Percentiles rank a stretch among this genome's conserved stretches.
Conservation (phyloP, 2,797 vertebrate genomes). For the Masticophis lateralis region DNA sequence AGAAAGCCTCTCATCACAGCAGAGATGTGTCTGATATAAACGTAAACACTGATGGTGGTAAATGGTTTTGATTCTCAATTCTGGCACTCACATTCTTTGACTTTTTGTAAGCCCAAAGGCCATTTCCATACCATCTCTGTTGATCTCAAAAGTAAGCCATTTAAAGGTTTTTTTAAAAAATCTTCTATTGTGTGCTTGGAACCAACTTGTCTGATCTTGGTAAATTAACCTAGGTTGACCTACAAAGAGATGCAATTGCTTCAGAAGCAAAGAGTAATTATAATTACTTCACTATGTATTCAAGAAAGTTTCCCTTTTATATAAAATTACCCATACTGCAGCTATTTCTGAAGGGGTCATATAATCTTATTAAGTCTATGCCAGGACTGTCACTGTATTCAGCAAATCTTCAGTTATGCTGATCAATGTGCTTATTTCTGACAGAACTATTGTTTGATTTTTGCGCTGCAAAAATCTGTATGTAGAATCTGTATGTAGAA, state of each 20-base stretch:
- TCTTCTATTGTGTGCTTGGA: background rate
- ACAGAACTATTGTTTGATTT: background rate
- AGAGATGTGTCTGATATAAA: constrained; percentile 55
- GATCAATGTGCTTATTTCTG: constrained; percentile 55
- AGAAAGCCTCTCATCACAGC: constrained; percentile 57
- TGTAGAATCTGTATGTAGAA: constrained; percentile 30
- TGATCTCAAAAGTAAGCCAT: constrained; percentile 53
- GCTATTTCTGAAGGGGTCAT: constrained; percentile 51
- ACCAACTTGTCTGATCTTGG: constrained; percentile 40
- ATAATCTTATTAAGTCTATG: constrained; percentile 60
- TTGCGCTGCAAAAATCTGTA: constrained; percentile 40
- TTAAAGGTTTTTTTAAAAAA: background rate
- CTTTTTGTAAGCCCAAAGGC: constrained; percentile 47
- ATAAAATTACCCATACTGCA: constrained; percentile 53
- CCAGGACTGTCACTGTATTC: constrained; percentile 25
- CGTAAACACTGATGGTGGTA: constrained; percentile 41
- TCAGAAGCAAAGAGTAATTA: constrained; percentile 30
- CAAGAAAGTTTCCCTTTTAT: constrained; percentile 54
- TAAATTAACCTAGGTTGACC: constrained; percentile 62
- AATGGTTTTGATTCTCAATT: constrained; percentile 37
- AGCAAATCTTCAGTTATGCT: constrained; percentile 32
- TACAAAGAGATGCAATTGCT: constrained; percentile 47
- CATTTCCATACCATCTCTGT: constrained; percentile 50
- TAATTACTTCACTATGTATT: constrained; percentile 57
- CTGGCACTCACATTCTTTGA: constrained; percentile 54